Evolutionary conservation across 2,113 vertebrate species (phyloP).

Genomic region (Odontesthes bonariensis): DNA sequence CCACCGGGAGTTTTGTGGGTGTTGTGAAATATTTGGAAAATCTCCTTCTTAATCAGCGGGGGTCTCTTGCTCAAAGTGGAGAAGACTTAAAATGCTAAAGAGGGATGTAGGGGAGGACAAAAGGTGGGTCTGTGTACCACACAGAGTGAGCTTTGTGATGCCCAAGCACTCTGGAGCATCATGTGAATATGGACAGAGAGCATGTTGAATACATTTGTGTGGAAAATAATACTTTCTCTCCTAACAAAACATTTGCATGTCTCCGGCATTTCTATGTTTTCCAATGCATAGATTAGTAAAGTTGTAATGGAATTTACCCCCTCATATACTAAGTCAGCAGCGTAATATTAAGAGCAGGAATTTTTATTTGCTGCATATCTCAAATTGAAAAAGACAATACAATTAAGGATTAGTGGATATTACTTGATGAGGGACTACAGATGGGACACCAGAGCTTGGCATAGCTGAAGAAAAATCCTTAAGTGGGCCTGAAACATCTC

Average conservation of each 20-base stretch:
- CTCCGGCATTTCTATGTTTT: slow-evolving; percentile 36
- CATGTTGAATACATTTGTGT: slow-evolving; percentile 54
- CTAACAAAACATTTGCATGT: slow-evolving; percentile 70
- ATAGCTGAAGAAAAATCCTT: background rate
- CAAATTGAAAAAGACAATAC: background rate
- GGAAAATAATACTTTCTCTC: slow-evolving; percentile 41
- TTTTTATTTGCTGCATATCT: slow-evolving; percentile 6
- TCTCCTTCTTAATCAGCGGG: slow-evolving; percentile 68
- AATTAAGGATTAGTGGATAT: background rate
- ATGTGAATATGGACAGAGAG: slow-evolving; percentile 61
- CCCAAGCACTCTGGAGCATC: slow-evolving; percentile 51
- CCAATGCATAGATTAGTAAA: slow-evolving; percentile 31
- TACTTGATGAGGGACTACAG: slow-evolving; percentile 10
- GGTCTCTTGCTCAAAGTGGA: slow-evolving; percentile 59
- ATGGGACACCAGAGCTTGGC: background rate
- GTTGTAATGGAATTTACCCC: background rate
- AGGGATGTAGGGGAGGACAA: slow-evolving; percentile 68
- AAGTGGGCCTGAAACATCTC: background rate
- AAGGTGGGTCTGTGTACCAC: slow-evolving; percentile 64
- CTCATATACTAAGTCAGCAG: background rate
- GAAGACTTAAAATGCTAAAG: slow-evolving; percentile 75
- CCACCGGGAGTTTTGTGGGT: slow-evolving; percentile 66
- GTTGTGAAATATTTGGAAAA: slow-evolving; percentile 78
- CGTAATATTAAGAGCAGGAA: background rate
- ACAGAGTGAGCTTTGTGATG: slow-evolving; percentile 78